Base-by-base conservation (phyloP, 2,888 invertebrate genomes). In the Drosophila algonquin region DNA sequence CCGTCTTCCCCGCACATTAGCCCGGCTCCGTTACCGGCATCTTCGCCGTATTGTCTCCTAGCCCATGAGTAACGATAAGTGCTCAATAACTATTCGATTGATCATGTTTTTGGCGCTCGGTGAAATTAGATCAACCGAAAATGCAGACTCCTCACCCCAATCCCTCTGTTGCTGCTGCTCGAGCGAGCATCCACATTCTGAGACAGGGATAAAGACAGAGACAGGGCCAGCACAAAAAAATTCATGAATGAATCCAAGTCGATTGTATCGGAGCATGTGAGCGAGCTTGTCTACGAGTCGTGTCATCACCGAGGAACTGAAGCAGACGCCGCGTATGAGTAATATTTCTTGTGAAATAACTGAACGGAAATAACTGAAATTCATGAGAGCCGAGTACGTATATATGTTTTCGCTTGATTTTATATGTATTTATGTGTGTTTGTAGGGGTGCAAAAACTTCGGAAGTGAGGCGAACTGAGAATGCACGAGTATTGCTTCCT, bases 351-450 rank as follows among this genome's bases (percentile, higher is more conserved):
- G 81, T 79, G 90, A 90, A 91, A 90, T 90, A 40, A 40, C 2
- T 87, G 77, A 89, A 82, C 84, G 90, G 90, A 90, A 91, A 91
- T 91, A 87, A 81, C 90, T 79, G 58, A 89, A 87, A 89, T 82
- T 82, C 73, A 75, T 71, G 35, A 18, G 45, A 40, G 40, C 40
- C 40, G 40, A 40, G 12, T 50, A 18, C 16, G n/a, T 54, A 9
- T 51, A 16, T 56, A 21, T 52, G 21, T 44, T 21, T 21, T 24
- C 16, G 12, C 44, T 18, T 5, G 30, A 51, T 21, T 51, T 40
- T 35, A 9, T 56, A 9, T 46, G 18, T 56, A 9, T 46, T 16
- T 56, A 21, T 52, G 30, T 44, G 32, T 21, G 32, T 46, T 40
- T 50, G 55, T 35, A 63, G 65, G 50, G 73, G 47, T 46, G n/a